Base-by-base conservation (phyloP, 2,797 vertebrate species). In the Synaphobranchus kaupii region DNA sequence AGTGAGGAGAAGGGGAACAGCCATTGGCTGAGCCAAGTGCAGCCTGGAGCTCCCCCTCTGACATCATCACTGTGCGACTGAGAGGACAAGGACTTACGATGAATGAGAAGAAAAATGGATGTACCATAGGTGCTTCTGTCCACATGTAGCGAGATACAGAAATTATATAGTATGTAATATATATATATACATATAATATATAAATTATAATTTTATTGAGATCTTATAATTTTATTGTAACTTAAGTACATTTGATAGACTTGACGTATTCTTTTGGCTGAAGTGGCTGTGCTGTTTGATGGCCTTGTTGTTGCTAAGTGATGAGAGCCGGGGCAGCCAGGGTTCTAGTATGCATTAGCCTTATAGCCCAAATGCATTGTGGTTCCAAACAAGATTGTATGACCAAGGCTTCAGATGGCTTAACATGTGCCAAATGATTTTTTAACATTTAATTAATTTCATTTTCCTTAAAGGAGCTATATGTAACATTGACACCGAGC, bases 1-100 rank as follows among this genome's bases (percentile, higher is more conserved):
- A 99, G 90, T 96, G 89, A 96, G 76, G 63, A 0, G 50, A 58
- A 84, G 58, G 12, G 28, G 5, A n/a, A 25, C 25, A 68, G 66
- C 7, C 78, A 85, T 47, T n/a, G 81, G 82, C 78, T 68, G 20
- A 88, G 88, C 88, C 90, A 86, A 4, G 87, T 89, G 78, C 44
- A 25, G 71, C 86, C 85, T 25, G 34, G 84, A 86, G 89, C 85
- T 3, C 84, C 85, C 78, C 22, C 44, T 50, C 80, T 84, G 84
- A 76, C 54, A 63, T 85, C 84, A 50, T 47, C 88, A 83, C 25
- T 84, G 84, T 85, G 25, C n/a, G 44, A 80, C 56, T 13, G 60
- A 82, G 48, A 50, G 48, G 28, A 83, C 10, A 48, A 48, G 76
- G 44, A 80, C 76, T 13, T 7, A 22, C 17, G 47, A 25, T 78